Percentiles rank a stretch among this genome's conserved stretches.
Evolutionary conservation across 2,888 invertebrate species (phyloP).

Genomic region (Mantis religiosa): DNA sequence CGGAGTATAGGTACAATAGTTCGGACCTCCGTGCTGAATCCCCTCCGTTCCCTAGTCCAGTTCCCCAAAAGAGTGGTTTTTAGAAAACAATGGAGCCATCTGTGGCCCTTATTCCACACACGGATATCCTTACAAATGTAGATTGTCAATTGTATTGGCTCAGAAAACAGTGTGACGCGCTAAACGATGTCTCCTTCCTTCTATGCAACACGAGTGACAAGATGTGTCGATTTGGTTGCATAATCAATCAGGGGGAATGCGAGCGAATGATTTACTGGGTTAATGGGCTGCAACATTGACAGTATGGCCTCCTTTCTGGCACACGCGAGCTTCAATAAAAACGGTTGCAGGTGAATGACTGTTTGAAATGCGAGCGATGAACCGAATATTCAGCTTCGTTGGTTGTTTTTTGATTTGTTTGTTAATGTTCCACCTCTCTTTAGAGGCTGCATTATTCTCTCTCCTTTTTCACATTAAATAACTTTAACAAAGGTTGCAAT

Average conservation of each 20-base stretch:
- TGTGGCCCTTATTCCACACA: too few species aligned
- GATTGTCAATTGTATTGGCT: too few species aligned
- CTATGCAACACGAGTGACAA: background rate
- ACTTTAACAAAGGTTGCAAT: background rate
- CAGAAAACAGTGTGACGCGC: too few species aligned
- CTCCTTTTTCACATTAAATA: background rate
- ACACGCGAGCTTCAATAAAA: background rate
- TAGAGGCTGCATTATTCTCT: background rate
- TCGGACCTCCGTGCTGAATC: too few species aligned
- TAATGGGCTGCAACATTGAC: background rate
- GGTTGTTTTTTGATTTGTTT: background rate
- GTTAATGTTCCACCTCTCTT: background rate
- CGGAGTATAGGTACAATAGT: too few species aligned
- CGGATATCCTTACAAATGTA: too few species aligned
- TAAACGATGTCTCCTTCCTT: background rate
- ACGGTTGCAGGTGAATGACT: background rate
- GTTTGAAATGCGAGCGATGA: background rate
- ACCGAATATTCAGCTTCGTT: background rate
- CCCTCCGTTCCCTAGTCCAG: too few species aligned
- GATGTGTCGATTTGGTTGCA: conserved; percentile 9
- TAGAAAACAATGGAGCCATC: too few species aligned
- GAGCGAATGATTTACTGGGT: background rate
- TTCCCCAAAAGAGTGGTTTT: too few species aligned
- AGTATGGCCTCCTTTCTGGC: background rate
- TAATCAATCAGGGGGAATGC: conserved; percentile 1